phyloP scores from a whole-genome alignment of 2,888 invertebrate genomes.

The Scaeva pyrastri region DNA sequence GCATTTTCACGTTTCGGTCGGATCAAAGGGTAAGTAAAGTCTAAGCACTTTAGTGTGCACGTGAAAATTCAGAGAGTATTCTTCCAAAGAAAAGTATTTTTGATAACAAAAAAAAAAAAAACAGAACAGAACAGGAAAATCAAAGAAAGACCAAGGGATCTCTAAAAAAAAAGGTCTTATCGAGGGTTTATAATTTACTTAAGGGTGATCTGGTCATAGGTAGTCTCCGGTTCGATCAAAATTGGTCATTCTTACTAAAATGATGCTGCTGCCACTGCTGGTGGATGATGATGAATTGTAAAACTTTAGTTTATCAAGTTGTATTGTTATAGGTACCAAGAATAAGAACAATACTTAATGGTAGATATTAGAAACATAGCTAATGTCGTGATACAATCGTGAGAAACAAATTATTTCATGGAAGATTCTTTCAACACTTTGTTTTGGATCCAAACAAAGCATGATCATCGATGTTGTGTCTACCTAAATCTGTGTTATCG shows the following conservation, averaged over 20 bases:
- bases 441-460: no score
- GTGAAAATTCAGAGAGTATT: constrained; percentile 42
- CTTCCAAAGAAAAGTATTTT: constrained; percentile 6
- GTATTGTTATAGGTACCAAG: background rate
- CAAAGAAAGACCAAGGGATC: constrained; percentile 36
- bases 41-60: constrained; percentile 40
- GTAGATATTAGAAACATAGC: no score
- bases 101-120: background rate
- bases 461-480: no score
- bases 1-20: constrained; percentile 68
- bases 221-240: background rate
- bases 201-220: constrained; percentile 62
- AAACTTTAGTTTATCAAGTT: constrained; percentile 23
- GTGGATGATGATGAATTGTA: constrained; percentile 61
- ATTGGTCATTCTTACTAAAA: constrained; percentile 26
- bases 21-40: constrained; percentile 68
- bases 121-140: no score
- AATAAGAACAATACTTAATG: background rate
- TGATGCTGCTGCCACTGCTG: no score
- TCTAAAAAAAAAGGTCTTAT: constrained; percentile 49
- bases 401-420: constrained; percentile 51
- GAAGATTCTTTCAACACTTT: no score
- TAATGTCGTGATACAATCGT: constrained; percentile 15
- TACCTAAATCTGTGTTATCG: no score
- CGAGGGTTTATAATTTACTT: constrained; percentile 68